Evolutionary conservation across 2,797 vertebrate species (phyloP).

Genomic region (Acipenser ruthenus): DNA sequence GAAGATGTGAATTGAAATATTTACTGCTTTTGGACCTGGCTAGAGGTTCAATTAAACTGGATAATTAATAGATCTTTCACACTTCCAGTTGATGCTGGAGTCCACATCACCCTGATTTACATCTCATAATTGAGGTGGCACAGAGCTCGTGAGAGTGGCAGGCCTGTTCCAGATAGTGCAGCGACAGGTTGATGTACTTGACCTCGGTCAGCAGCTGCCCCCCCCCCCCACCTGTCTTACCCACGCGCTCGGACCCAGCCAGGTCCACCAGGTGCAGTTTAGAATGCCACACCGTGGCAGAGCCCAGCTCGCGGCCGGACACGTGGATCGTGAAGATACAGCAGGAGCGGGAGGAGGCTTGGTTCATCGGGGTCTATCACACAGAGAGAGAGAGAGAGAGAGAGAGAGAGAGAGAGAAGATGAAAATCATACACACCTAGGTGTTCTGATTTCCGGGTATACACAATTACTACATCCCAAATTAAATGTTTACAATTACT

Average conservation of each 20-base stretch:
- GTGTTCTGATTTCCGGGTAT: too few relatives aligned
- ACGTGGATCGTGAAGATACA: slow-evolving; percentile 93
- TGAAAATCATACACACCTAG: too few relatives aligned
- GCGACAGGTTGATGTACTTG: slow-evolving; percentile 93
- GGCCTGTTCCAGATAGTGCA: slow-evolving; percentile 94
- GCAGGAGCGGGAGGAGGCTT: slow-evolving; percentile 91
- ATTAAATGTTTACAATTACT: too few relatives aligned
- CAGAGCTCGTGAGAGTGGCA: neutral
- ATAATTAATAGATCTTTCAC: neutral
- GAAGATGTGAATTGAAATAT: too few relatives aligned
- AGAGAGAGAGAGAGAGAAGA: slow-evolving; percentile 5
- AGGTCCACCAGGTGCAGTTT: slow-evolving; percentile 93
- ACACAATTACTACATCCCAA: too few relatives aligned
- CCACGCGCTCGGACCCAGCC: slow-evolving; percentile 87
- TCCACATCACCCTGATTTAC: too few relatives aligned
- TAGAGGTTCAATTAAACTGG: too few relatives aligned
- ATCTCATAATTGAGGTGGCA: too few relatives aligned
- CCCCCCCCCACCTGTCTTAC: slow-evolving; percentile 77
- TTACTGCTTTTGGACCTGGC: too few relatives aligned
- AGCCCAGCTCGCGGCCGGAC: slow-evolving; percentile 81
- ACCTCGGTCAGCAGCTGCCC: slow-evolving; percentile 86
- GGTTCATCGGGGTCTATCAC: slow-evolving; percentile 87
- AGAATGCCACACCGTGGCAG: slow-evolving; percentile 68
- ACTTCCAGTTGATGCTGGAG: neutral
- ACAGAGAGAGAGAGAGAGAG: slow-evolving; percentile 10